Conservation (phyloP, 2,888 invertebrate species). For the Taenaris catops region DNA sequence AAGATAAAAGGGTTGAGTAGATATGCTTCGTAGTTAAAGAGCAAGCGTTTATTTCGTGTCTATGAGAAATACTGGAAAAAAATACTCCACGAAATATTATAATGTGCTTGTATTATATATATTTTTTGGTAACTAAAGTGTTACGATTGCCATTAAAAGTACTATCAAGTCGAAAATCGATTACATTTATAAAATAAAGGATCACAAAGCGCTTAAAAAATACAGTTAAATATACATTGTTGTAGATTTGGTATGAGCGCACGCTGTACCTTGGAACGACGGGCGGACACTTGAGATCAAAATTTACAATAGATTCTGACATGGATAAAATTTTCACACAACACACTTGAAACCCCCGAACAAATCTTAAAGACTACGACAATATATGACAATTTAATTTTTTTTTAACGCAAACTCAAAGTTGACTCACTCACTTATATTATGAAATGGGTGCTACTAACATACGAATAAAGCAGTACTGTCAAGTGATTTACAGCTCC, state of each 20-base stretch:
- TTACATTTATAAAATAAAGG: slow-evolving; percentile 48
- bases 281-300: slow-evolving; percentile 58
- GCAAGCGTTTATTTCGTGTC: too few species aligned
- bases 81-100: slow-evolving; percentile 4
- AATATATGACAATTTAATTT: too few species aligned
- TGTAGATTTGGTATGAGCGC: slow-evolving; percentile 68
- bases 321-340: slow-evolving; percentile 14
- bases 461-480: too few species aligned
- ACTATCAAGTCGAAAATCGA: slow-evolving; percentile 11
- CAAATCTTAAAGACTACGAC: too few species aligned
- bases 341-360: too few species aligned
- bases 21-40: too few species aligned
- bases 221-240: slow-evolving; percentile 55
- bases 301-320: slow-evolving; percentile 51
- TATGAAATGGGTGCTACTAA: too few species aligned
- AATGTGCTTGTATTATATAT: background rate
- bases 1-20: too few species aligned
- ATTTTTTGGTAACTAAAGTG: slow-evolving; percentile 17
- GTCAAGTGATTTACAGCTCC: too few species aligned
- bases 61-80: too few species aligned
- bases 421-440: too few species aligned
- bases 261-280: slow-evolving; percentile 46
- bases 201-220: slow-evolving; percentile 65
- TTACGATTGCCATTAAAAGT: slow-evolving; percentile 14
- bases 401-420: too few species aligned